Conservation (phyloP, 2,888 invertebrate genomes). For the Dioctria linearis region DNA sequence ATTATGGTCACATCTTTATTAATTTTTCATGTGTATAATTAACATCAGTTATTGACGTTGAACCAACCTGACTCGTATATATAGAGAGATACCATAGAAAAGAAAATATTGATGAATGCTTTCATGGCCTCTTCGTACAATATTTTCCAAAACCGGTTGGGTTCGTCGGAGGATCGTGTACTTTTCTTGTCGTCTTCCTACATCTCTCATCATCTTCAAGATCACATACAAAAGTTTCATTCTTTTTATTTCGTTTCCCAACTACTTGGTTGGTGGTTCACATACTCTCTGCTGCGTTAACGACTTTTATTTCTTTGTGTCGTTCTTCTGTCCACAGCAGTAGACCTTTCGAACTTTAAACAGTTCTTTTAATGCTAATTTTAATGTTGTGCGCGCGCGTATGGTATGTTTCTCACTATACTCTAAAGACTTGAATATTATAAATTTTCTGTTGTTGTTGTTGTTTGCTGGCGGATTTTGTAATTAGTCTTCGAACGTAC, state of each 20-base stretch:
- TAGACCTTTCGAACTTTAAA: not conserved
- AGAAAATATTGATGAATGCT: constrained; percentile 48
- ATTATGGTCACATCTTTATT: constrained; percentile 48
- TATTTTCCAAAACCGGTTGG: constrained; percentile 8
- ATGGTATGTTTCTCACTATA: not conserved
- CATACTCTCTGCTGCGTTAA: constrained; percentile 17
- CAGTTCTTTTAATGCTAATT: constrained; percentile 26
- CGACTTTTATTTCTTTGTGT: constrained; percentile 24
- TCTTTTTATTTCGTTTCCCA: not conserved
- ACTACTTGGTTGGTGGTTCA: constrained; percentile 14
- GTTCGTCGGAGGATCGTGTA: not conserved
- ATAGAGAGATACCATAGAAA: constrained; percentile 12
- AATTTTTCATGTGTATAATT: constrained; percentile 50
- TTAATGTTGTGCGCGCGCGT: not conserved
- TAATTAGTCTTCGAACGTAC: not conserved
- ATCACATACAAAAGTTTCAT: not conserved
- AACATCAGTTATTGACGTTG: constrained; percentile 44
- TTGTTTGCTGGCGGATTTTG: constrained; percentile 19
- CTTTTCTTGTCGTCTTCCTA: constrained; percentile 20
- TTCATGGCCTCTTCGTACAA: constrained; percentile 23
- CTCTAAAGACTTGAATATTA: not conserved
- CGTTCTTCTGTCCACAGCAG: not conserved
- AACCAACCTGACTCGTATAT: constrained; percentile 1
- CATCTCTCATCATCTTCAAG: constrained; percentile 15
- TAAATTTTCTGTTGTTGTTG: constrained; percentile 21